Evolutionary conservation across 2,888 invertebrate genomes (phyloP), one percentile per base, ranked within the genome.

Genomic region (Trissolcus brochymenae): DNA sequence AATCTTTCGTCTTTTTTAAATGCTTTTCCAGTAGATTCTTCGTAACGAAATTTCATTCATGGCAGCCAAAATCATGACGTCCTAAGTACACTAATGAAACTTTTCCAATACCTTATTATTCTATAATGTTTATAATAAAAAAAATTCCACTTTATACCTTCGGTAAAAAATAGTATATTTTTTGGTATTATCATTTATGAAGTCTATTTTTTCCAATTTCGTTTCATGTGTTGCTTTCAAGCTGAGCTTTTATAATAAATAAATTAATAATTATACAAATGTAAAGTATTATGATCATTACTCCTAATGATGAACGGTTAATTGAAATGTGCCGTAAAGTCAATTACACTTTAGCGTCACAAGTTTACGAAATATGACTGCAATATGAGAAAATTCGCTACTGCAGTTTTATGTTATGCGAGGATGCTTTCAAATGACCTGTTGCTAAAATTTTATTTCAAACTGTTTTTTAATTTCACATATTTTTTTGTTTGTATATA

Each of bases 351-450:
- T 13, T 16, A 60, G 43, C 66, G 50, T 73, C 66, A 43, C 65
- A 51, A 50, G 65, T 66, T 73, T 73, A 65, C 72, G 72, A 73
- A 73, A 35, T 35, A 73, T 21, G 60, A 14, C 25, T 60, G 51
- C 21, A 17, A 19, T 41, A 29, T 57, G 25, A 29, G 65, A 54
- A 65, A 65, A 35, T 53, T 54, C 21, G 60, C 72, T 65, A 73
- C 65, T 19, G 72, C 60, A 55, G 46, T 60, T 60, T 60, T 50
- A 62, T 29, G 25, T 17, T 50, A 21, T 60, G 65, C 65, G 49
- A 60, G 56, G 72, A 65, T 73, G 65, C 66, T 56, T 66, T 73
- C 66, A 66, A 35, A 73, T 73, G 55, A 66, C 50, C 61, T 46
- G 73, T 54, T 19, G 25, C 61, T 60, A 61, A 56, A 55, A 49